Conservation (phyloP, 2,797 vertebrate species). For the Acestrorhynchus altus region DNA sequence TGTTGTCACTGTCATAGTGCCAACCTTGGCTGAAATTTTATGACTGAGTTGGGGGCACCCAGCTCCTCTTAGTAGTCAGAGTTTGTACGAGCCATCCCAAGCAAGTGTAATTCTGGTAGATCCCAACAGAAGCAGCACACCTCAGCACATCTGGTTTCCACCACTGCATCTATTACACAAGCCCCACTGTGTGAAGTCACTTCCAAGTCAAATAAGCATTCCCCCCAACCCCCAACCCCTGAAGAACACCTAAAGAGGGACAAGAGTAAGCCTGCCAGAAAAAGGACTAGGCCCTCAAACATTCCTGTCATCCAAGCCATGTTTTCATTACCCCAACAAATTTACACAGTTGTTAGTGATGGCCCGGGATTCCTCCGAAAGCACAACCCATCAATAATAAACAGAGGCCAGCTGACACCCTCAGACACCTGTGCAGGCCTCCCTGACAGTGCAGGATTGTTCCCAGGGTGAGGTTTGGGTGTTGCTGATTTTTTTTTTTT, state of each 20-base stretch:
- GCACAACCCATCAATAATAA: conserved; percentile 84
- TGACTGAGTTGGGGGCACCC: conserved; percentile 17
- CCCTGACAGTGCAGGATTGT: conserved; percentile 85
- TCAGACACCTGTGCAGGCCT: conserved; percentile 87
- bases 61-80: conserved; percentile 19
- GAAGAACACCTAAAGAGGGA: conserved; percentile 77
- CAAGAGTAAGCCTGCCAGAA: conserved; percentile 70
- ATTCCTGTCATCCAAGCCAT: conserved; percentile 77
- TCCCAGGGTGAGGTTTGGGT: conserved; percentile 62
- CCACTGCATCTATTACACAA: conserved; percentile 64
- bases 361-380: conserved; percentile 81
- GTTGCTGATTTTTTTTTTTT: too few species aligned
- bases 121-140: conserved; percentile 66
- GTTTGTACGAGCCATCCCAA: conserved; percentile 23
- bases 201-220: conserved; percentile 86
- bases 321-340: conserved; percentile 89
- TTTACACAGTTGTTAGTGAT: conserved; percentile 86
- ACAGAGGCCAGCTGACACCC: conserved; percentile 85
- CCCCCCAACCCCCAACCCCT: conserved; percentile 37
- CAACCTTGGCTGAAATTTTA: not conserved
- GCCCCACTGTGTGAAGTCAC: conserved; percentile 75
- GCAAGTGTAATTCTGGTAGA: conserved; percentile 38
- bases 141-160: conserved; percentile 74
- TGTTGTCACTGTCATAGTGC: not conserved
- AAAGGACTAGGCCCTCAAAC: conserved; percentile 76